These are phyloP conservation scores for Hafferia zeledoni DNA, from an alignment of 2,797 vertebrate species.

Conservation along the genomic window DNA sequence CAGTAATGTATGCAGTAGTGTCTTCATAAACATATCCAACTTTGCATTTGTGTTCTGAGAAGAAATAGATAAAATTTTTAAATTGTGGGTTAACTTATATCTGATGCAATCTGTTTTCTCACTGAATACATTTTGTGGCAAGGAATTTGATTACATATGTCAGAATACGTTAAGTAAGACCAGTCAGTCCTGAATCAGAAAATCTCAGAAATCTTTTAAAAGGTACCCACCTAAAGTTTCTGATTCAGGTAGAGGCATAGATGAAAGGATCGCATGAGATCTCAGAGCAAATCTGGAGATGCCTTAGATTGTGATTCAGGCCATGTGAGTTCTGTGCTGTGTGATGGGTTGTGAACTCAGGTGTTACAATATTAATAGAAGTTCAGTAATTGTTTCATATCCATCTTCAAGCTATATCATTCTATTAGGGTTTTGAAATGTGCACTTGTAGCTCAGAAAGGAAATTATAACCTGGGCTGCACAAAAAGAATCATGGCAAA, in stretches of 20 bases:
- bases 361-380: neutral
- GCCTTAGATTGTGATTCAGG: neutral
- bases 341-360: neutral
- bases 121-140: neutral
- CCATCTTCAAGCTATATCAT: neutral
- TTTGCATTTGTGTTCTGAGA: neutral
- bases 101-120: neutral
- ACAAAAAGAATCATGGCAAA: neutral
- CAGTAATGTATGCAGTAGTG: neutral
- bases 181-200: neutral
- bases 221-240: neutral
- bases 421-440: neutral
- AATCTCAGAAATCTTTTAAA: neutral
- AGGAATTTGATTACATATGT: neutral
- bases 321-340: neutral
- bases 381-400: neutral
- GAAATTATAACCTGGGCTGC: fast-evolving
- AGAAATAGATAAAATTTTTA: neutral
- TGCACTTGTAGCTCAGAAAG: neutral
- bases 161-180: neutral
- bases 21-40: neutral
- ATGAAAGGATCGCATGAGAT: neutral
- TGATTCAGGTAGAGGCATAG: neutral
- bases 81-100: neutral
- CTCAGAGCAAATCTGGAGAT: neutral